A percentile compares a stretch with the other conserved stretches of the same genome.
These are phyloP conservation scores for Stegostoma tigrinum DNA, from an alignment of 2,113 vertebrate species.

Conservation along the genomic window DNA sequence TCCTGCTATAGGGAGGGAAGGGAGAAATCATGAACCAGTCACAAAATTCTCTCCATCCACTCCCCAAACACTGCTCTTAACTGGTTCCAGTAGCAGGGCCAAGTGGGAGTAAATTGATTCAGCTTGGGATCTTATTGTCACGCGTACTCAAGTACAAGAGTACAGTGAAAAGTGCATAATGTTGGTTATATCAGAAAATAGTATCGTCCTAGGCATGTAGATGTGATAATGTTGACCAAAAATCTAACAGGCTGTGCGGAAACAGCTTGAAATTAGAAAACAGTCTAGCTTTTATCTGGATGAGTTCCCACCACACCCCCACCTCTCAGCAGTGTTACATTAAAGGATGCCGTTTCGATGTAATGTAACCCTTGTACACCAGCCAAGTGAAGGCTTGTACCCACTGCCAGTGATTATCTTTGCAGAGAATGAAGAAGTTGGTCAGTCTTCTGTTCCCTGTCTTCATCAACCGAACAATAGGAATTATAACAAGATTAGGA, in stretches of 20 bases:
- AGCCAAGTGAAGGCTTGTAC: conserved; percentile 23
- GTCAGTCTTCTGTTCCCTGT: neutral
- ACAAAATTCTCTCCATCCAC: neutral
- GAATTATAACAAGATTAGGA: neutral
- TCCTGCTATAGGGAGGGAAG: neutral
- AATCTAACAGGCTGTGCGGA: neutral
- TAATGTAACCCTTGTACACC: conserved; percentile 32
- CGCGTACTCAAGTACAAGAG: too few species aligned
- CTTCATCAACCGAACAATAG: conserved; percentile 34
- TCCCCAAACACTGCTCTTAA: neutral
- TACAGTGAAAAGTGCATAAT: too few species aligned
- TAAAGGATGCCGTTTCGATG: conserved; percentile 6
- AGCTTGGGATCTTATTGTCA: too few species aligned
- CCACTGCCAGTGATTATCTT: conserved; percentile 31
- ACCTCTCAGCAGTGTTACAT: neutral
- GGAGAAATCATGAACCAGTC: neutral
- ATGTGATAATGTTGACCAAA: too few species aligned
- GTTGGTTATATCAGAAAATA: neutral
- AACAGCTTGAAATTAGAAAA: neutral
- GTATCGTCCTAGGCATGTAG: neutral
- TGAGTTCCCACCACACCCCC: too few species aligned
- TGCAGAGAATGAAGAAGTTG: conserved; percentile 36
- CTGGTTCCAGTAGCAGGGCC: neutral
- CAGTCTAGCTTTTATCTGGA: neutral
- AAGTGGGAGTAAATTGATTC: neutral